phyloP scores from a whole-genome alignment of 2,888 invertebrate genomes.

The Zhuqinia jingwanae region DNA sequence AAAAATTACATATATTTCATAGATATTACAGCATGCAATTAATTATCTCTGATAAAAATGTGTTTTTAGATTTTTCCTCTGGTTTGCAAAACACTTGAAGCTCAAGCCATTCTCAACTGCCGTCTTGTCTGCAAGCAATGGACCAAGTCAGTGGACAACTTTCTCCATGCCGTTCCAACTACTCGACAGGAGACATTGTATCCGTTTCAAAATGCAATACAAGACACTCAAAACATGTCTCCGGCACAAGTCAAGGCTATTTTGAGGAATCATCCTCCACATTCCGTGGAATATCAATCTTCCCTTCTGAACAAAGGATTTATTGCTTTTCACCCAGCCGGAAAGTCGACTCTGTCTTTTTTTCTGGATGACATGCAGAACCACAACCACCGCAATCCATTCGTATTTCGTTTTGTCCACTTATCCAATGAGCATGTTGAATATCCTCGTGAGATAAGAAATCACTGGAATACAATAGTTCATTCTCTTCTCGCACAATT shows the following conservation, averaged over 20 bases:
- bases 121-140: slow-evolving; percentile 29
- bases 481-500: not conserved
- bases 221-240: not conserved
- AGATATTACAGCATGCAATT: too few species aligned
- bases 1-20: not conserved
- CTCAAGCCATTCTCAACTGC: too few species aligned
- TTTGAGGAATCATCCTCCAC: not conserved
- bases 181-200: not conserved
- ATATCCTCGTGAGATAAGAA: not conserved
- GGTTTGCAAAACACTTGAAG: too few species aligned
- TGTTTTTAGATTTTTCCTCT: not conserved
- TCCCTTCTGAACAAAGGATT: not conserved
- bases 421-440: not conserved
- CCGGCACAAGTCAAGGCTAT: too few species aligned
- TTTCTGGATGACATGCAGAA: not conserved
- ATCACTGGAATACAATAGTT: not conserved
- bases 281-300: not conserved
- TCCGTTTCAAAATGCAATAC: not conserved
- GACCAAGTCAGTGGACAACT: not conserved
- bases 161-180: not conserved
- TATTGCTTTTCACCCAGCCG: not conserved
- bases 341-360: not conserved
- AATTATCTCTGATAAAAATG: too few species aligned
- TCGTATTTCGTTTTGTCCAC: not conserved
- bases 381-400: not conserved